Percentiles rank a stretch among this genome's conserved stretches.
These are phyloP conservation scores for Peromyscus attwateri DNA, from an alignment of 2,797 vertebrate species.

Conservation along the genomic window DNA sequence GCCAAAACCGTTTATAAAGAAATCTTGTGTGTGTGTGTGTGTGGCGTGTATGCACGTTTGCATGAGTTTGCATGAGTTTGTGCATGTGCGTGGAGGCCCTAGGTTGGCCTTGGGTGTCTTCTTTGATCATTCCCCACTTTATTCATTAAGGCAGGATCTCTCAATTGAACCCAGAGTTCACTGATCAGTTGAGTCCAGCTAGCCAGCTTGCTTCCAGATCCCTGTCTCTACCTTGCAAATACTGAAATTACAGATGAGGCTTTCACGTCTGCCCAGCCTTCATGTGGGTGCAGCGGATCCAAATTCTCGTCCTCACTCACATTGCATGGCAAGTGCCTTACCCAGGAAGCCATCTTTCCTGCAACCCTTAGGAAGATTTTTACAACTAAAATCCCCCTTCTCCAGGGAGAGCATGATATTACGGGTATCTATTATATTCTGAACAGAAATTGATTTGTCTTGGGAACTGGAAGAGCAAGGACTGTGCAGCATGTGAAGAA, in stretches of 20 bases:
- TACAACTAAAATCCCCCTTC: neutral
- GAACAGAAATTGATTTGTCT: neutral
- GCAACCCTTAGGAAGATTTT: neutral
- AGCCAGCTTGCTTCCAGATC: neutral
- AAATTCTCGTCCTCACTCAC: neutral
- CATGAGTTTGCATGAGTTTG: neutral
- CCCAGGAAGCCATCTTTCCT: neutral
- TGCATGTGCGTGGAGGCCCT: neutral
- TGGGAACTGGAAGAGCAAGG: neutral
- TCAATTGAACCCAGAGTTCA: neutral
- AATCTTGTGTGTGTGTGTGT: no score
- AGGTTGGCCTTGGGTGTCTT: neutral
- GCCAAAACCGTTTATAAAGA: neutral
- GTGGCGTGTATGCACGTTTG: no score
- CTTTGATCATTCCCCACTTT: neutral
- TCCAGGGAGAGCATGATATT: neutral
- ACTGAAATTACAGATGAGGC: neutral
- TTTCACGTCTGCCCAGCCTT: neutral
- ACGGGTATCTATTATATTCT: neutral
- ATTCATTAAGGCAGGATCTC: neutral
- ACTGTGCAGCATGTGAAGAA: neutral
- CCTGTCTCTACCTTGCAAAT: neutral
- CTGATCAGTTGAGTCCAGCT: neutral
- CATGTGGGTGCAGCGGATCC: neutral
- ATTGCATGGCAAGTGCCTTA: neutral